Evolutionary conservation across 1,140 invertebrate species (phyloP).

Genomic region (Scaptomyza graminum): DNA sequence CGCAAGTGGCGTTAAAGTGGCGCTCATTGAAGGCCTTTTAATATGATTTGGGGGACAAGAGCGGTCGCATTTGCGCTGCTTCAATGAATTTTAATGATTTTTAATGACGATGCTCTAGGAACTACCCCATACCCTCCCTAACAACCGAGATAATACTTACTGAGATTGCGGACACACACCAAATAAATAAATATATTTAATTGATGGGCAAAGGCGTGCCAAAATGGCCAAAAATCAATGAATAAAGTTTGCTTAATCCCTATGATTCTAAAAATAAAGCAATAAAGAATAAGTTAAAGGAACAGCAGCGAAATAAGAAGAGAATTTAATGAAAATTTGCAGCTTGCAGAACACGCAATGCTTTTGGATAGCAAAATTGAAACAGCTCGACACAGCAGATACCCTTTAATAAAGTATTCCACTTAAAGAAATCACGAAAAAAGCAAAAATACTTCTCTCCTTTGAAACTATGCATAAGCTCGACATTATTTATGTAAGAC

Average conservation of each 20-base stretch:
- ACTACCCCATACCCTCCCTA: background rate
- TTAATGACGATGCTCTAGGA: conserved; percentile 45
- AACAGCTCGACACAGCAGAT: background rate
- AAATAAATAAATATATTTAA: conserved; percentile 66
- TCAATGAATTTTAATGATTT: conserved; percentile 75
- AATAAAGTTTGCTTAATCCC: conserved; percentile 57
- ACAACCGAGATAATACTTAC: background rate
- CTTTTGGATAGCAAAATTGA: background rate
- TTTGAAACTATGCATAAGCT: too few relatives aligned
- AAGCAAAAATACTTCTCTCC: too few relatives aligned
- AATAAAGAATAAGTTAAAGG: conserved; percentile 3
- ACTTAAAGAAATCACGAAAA: too few relatives aligned
- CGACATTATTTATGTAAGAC: too few relatives aligned
- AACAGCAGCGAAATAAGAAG: conserved; percentile 39
- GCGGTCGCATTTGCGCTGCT: conserved; percentile 61
- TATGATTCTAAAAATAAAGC: conserved; percentile 34
- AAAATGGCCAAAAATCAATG: conserved; percentile 55
- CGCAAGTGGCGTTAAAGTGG: too few relatives aligned
- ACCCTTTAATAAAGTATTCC: background rate
- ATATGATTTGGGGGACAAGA: conserved; percentile 52
- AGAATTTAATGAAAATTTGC: conserved; percentile 37
- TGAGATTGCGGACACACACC: conserved; percentile 25
- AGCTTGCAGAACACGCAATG: conserved; percentile 37
- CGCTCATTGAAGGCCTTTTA: conserved; percentile 12
- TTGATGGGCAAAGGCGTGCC: conserved; percentile 22